Evolutionary conservation across 2,888 invertebrate genomes (phyloP).

Genomic region (Timema podura): DNA sequence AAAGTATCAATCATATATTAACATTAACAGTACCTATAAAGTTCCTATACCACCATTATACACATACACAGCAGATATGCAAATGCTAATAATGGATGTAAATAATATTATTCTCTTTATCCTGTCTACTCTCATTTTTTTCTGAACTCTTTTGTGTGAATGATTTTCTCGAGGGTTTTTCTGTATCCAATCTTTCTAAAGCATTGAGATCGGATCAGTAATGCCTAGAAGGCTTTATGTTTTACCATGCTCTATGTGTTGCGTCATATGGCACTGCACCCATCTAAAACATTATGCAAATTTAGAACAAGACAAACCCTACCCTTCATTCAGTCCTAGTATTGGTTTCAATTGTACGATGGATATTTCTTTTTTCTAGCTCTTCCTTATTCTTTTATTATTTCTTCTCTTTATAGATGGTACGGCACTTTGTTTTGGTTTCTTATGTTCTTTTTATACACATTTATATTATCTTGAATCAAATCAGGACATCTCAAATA

Average conservation of each 20-base stretch:
- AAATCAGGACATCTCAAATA: no score
- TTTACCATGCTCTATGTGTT: slow-evolving; percentile 8
- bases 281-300: slow-evolving; percentile 14
- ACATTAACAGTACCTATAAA: no score
- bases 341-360: slow-evolving; percentile 15
- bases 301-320: not conserved
- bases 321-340: slow-evolving; percentile 1
- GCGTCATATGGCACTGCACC: slow-evolving; percentile 9
- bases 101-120: slow-evolving; percentile 1
- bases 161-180: slow-evolving; percentile 10
- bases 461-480: no score
- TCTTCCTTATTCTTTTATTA: no score
- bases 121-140: no score
- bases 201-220: slow-evolving; percentile 9
- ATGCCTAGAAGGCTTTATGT: not conserved
- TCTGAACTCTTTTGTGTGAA: slow-evolving; percentile 7
- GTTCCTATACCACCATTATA: not conserved
- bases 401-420: no score
- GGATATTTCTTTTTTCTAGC: not conserved
- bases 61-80: slow-evolving; percentile 9
- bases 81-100: not conserved
- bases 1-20: no score
- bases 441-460: no score
- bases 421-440: no score
- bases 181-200: not conserved